These are phyloP conservation scores for Octonoba sinensis DNA, from an alignment of 2,888 invertebrate genomes.

Conservation along the genomic window DNA sequence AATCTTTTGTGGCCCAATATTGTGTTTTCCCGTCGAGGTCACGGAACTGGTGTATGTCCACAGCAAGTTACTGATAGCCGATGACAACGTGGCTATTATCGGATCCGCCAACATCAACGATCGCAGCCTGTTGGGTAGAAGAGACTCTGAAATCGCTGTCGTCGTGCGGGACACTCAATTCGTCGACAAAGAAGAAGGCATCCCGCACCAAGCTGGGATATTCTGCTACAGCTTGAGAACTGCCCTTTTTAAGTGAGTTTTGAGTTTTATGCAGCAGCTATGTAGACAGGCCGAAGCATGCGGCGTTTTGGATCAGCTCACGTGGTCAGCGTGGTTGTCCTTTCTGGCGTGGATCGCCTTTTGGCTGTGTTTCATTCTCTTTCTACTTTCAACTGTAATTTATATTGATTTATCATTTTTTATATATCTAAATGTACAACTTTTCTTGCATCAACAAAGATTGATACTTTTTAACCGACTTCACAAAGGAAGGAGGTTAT, in stretches of 20 bases:
- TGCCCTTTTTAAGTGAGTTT: conserved; percentile 78
- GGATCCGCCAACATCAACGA: conserved; percentile 99
- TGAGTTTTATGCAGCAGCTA: background rate
- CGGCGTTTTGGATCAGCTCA: background rate
- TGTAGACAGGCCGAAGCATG: background rate
- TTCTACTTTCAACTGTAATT: too few relatives aligned
- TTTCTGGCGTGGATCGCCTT: too few relatives aligned
- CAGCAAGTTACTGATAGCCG: conserved; percentile 94
- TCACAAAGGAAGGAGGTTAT: too few relatives aligned
- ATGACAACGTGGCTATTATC: conserved; percentile 90
- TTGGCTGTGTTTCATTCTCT: too few relatives aligned
- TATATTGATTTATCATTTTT: too few relatives aligned
- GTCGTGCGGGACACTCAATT: conserved; percentile 80
- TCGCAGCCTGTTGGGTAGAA: conserved; percentile 89
- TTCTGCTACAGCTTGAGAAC: conserved; percentile 88
- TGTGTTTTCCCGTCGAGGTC: conserved; percentile 73
- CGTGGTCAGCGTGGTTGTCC: too few relatives aligned
- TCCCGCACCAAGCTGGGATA: conserved; percentile 84
- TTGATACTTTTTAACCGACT: too few relatives aligned
- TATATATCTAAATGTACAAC: too few relatives aligned
- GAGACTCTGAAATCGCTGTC: conserved; percentile 95
- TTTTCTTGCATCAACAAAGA: too few relatives aligned
- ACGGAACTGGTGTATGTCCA: conserved; percentile 97
- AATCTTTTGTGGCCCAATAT: too few relatives aligned
- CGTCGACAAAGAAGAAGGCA: conserved; percentile 84